Base-by-base conservation (phyloP, 1,140 invertebrate species). In the Sycophaga agraensis region DNA sequence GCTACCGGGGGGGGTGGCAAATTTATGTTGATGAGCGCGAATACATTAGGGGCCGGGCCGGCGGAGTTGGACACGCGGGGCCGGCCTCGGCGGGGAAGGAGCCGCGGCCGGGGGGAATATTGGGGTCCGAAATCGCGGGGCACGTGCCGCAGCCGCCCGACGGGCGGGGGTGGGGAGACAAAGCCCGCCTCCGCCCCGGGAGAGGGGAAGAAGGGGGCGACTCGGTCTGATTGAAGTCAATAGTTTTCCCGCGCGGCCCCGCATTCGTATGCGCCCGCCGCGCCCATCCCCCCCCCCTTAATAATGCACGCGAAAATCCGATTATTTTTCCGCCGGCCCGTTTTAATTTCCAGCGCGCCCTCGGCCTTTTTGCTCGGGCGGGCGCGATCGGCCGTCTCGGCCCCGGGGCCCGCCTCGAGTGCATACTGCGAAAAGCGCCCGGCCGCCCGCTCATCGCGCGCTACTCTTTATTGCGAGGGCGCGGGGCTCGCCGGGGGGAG, bases 301-400 rank as follows among this genome's bases (percentile, higher is more conserved):
- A 77, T 79, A 77, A 78, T 78, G 75, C 75, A 78, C 72, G 73
- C 68, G 71, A 68, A 77, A 77, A 78, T 78, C 76, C 77, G 73
- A 79, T 79, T 78, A 78, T 79, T 79, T 79, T 78, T 77, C 72
- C 74, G 69, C 70, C 71, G 68, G 68, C 64, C 72, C 68, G 70
- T 78, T 79, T 79, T 79, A 77, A 79, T 78, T 77, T 76, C 70
- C 66, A 77, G 71, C 73, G 67, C 59, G 58, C 46, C 51, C 53
- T 31, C 53, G 14, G 31, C 59, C 48, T 56, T 21, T 54, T 5
- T 26, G n/a, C n/a, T n/a, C n/a, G n/a, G n/a, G n/a, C n/a, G n/a
- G n/a, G n/a, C 42, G 48, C 14, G 24, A 35, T 49, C 58, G 26
- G 39, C 45, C 26, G 40, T 2, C 24, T 24, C 22, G 28, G 4